Base-by-base conservation (phyloP, 2,113 vertebrate species). In the Odocoileus hemionus region DNA sequence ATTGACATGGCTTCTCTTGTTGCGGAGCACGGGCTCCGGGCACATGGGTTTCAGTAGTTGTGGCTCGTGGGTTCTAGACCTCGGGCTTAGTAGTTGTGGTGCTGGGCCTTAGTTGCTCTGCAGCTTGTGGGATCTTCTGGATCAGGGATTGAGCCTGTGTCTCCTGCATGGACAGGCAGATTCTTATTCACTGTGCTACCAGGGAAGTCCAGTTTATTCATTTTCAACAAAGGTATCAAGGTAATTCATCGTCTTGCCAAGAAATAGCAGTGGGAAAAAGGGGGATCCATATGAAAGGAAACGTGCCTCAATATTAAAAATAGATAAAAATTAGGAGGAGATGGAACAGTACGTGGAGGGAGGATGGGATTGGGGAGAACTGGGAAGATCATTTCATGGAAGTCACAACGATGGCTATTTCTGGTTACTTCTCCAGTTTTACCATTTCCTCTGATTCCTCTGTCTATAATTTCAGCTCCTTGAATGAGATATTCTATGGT, bases 241-340 rank as follows among this genome's bases (percentile, higher is more conserved):
- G 33, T 58, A 43, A 60, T 43, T 45, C 21, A 84, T 9, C 13
- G 1, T 36, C 60, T 45, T 84, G 55, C 55, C 21, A 90, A 33
- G 70, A 93, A 76, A 97, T 25, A 52, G 43, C n/a, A 80, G 54
- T 64, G 23, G 78, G 70, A 50, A 74, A 92, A 55, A 43, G 9
- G 33, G 1, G 30, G 39, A 28, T 30, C 45, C 12, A 8, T 19
- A 28, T 45, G 14, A 30, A 4, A 13, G 3, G 33, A 47, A 26
- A 88, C 16, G 3, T 84, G 26, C 47, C 43, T 60, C 36, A 57
- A 13, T 2, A 21, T 39, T 57, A 52, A 5, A 70, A 21, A 14
- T 1, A 92, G 11, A 39, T 23, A 17, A 47, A 79, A 70, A 30
- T 64, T 12, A 78, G 30, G 25, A 87, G 45, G 39, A 25, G 14